Base-by-base conservation (phyloP, 2,888 invertebrate genomes). In the Drosophila rubida region DNA sequence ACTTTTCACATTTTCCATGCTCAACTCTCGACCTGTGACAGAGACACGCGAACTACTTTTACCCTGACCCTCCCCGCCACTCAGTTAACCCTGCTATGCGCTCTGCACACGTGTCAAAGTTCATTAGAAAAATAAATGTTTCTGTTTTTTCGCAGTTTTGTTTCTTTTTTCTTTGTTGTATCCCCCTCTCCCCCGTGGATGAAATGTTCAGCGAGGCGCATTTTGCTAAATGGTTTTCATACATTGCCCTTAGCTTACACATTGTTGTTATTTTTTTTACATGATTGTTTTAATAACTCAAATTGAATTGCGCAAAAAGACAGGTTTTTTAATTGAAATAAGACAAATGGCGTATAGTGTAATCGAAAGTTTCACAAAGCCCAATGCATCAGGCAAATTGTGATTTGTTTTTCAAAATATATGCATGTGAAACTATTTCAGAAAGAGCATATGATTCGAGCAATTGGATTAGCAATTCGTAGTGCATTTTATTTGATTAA, bases 81-180 rank as follows among this genome's bases (percentile, higher is more conserved):
- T n/a, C n/a, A 32, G 11, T 13, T 13, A 14, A 14, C 27, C 32
- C 39, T 9, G 7, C 6, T 35, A 35, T 27, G 8, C 30, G 16
- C 49, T 42, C 64, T 19, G 37, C 51, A 50, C 63, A 63, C 53
- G 88, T 81, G 88, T 86, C 88, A 86, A 77, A 81, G 87, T 88
- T 81, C 80, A 81, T 86, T 81, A 88, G 78, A 60, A 70, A 87
- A 76, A 64, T 75, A 70, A 50, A 74, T 62, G 67, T 54, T 70
- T 39, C 45, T 37, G 39, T 72, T 45, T 39, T 11, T 19, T 41
- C 23, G 23, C 13, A 30, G 11, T 22, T 53, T 23, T 14, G 19
- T 2, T 22, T 53, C 14, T 14, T n/a, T 2, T 7, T 19, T 9
- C 11, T 8, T 42, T 41, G 14, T n/a, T 14, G 14, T n/a, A n/a